These are phyloP conservation scores for Unio pictorum DNA, from an alignment of 2,888 invertebrate species.

Conservation along the genomic window DNA sequence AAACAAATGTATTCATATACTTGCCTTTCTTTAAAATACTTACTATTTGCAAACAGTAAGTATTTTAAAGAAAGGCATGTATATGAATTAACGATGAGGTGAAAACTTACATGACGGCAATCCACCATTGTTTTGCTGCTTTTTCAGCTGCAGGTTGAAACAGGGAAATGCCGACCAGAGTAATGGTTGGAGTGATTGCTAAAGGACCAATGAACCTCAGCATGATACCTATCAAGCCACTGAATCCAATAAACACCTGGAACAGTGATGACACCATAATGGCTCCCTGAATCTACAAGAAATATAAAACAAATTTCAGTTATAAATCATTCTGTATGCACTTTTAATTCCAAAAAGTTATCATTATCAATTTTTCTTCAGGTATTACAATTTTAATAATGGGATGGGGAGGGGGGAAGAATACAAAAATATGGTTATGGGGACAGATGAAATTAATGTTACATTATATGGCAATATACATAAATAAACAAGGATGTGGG, in stretches of 20 bases:
- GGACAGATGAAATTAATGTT: no score
- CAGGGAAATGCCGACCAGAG: constrained; percentile 85
- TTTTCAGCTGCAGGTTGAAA: constrained; percentile 85
- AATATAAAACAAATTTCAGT: not conserved
- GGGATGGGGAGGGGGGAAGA: not conserved
- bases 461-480: no score
- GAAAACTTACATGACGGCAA: constrained; percentile 82
- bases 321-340: not conserved
- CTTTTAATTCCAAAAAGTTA: not conserved
- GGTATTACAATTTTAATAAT: not conserved
- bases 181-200: constrained; percentile 87
- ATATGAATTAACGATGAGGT: not conserved
- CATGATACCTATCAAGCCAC: constrained; percentile 83
- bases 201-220: constrained; percentile 85
- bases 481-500: no score
- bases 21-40: no score
- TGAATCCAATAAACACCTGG: constrained; percentile 81
- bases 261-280: constrained; percentile 85
- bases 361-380: not conserved
- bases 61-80: no score
- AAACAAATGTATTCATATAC: no score
- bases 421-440: not conserved
- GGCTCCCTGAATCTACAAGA: constrained; percentile 80
- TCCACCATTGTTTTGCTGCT: constrained; percentile 88
- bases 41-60: no score